These are phyloP conservation scores for Diplosoma virens DNA, from an alignment of 23 tunicate genomes.

Conservation along the genomic window DNA sequence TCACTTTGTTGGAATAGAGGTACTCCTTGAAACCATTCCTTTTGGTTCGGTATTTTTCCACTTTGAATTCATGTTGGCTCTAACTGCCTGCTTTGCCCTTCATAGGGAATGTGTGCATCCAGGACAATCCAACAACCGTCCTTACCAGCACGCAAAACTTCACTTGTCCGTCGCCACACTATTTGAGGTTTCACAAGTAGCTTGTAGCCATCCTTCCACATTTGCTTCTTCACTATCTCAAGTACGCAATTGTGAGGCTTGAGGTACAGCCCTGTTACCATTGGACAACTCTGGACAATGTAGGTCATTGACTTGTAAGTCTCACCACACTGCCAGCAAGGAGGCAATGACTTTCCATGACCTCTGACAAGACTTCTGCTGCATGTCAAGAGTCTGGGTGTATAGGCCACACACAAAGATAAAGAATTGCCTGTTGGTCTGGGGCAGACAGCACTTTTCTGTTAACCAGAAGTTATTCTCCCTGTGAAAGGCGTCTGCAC, in stretches of 20 bases:
- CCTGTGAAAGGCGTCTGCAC: neutral
- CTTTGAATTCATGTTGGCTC: neutral
- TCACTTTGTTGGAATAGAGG: neutral
- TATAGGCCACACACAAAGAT: neutral
- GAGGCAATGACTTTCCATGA: neutral
- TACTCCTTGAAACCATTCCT: neutral
- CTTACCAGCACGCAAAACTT: neutral
- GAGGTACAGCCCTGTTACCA: neutral
- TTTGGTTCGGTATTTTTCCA: neutral
- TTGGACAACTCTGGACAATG: neutral
- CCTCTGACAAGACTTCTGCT: neutral
- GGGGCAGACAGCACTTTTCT: neutral
- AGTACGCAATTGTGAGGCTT: neutral
- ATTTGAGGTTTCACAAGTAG: neutral
- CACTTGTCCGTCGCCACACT: neutral
- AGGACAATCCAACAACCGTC: neutral
- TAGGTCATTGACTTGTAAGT: neutral
- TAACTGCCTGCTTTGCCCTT: neutral
- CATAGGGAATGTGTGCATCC: neutral
- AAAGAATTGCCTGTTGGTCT: neutral
- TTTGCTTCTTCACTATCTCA: neutral
- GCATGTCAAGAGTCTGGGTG: neutral
- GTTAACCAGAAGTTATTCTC: neutral
- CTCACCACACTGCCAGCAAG: constrained; percentile 2
- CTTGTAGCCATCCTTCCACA: neutral